Base-by-base conservation (phyloP, 2,888 invertebrate species). In the Venusia cambrica region DNA sequence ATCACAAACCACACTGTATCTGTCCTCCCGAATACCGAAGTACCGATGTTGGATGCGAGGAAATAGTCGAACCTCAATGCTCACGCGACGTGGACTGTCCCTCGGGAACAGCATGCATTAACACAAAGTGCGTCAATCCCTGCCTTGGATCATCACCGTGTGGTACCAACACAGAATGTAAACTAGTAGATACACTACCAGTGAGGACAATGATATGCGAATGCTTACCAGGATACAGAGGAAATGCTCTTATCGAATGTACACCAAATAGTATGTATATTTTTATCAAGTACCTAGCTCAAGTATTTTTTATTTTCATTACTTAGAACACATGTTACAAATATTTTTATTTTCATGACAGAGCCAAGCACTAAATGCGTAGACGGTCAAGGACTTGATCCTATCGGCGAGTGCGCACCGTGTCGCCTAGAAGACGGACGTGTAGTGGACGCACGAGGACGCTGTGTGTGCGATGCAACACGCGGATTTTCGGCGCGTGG, bases 191-290 rank as follows among this genome's bases (percentile, higher is more conserved):
- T 62, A 95, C 96, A 0, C 83, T 91, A 27, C 95, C 96, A 4
- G 93, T 97, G 0, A 90, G 94, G 63, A 96, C 96, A 4, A 94
- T 97, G 93, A 91, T 94, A 43, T 97, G 97, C 63, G 93, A 94
- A 73, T 97, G 97, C 68, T 69, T 93, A 21, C 93, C 94, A 15
- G 96, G 96, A 41, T 96, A 93, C 67, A 92, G 92, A 74, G 97
- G 97, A 69, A 95, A 96, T 68, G 96, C 97, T 8, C 92, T 95
- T 4, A 89, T 93, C 4, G 92, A 93, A 62, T 97, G 97, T 63
- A 72, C 63, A 42, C 71, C 78, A 5, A 92, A 94, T 54, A 92
- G 90, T n/a, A n/a, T n/a, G n/a, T n/a, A n/a, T n/a, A 90, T 90
- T 89, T 20, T 16, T 4, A 28, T 5, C 7, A 16, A 8, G 6